Evolutionary conservation across 2,888 invertebrate genomes (phyloP).

Genomic region (Agrochola lota): DNA sequence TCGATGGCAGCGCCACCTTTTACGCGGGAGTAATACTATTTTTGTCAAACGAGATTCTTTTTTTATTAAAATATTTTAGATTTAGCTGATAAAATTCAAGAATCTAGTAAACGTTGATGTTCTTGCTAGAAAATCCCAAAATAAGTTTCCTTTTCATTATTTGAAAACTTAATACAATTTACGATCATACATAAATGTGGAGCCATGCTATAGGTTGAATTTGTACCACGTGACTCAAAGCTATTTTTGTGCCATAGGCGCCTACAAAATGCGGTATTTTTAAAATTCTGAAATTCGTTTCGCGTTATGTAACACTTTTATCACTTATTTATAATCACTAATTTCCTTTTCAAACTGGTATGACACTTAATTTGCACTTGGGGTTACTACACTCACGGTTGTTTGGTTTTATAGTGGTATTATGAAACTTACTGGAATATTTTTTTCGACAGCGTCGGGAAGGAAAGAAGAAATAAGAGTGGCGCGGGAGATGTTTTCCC

Average conservation of each 20-base stretch:
- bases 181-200: conserved; percentile 86
- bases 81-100: conserved; percentile 28
- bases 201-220: conserved; percentile 87
- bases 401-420: conserved; percentile 78
- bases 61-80: conserved; percentile 22
- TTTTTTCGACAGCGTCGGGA: conserved; percentile 90
- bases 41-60: conserved; percentile 72
- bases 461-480: conserved; percentile 91
- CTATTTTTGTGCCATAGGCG: conserved; percentile 89
- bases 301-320: conserved; percentile 88
- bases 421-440: conserved; percentile 87
- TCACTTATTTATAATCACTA: conserved; percentile 83
- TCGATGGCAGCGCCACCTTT: conserved; percentile 83
- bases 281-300: conserved; percentile 86
- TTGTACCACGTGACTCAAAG: conserved; percentile 88
- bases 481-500: conserved; percentile 91
- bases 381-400: conserved; percentile 80
- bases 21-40: conserved; percentile 68
- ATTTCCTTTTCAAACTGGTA: conserved; percentile 75
- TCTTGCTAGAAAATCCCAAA: conserved; percentile 23
- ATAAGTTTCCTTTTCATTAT: conserved; percentile 35
- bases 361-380: conserved; percentile 83
- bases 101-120: neutral
- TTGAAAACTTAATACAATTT: conserved; percentile 71
- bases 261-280: conserved; percentile 91